Base-by-base conservation (phyloP, 2,888 invertebrate genomes). In the Altica lythri region DNA sequence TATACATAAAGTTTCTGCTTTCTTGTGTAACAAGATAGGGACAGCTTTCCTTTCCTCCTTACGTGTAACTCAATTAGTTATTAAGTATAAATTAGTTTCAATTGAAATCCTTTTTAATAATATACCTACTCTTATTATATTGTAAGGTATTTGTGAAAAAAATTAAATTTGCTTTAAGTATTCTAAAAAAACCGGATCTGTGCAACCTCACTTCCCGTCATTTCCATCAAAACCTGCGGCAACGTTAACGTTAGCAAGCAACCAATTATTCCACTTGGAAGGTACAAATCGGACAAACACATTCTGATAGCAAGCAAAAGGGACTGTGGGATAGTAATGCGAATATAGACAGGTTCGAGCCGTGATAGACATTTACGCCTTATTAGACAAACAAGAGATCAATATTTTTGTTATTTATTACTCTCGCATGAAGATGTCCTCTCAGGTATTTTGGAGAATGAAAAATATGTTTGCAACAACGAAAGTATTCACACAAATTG, bases 321-420 rank as follows among this genome's bases (percentile, higher is more conserved):
- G 40, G 22, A 9, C 14, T 4, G 9, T 9, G 6, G 40, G 40
- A 40, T 25, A 32, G 48, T 34, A 29, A 35, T 43, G 46, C 34
- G 47, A 48, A 32, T 22, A 42, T 18, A 40, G 32, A 44, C 47
- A 12, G 48, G 53, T 47, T 43, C 40, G 49, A 49, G n/a, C n/a
- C n/a, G n/a, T n/a, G 32, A 17, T 49, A 40, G 22, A 43, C 29
- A 48, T 53, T 63, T 54, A 63, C 63, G 56, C 59, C 57, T 64
- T 63, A 63, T 64, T 64, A 62, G 53, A 37, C 44, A 51, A 59
- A 59, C 60, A 59, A 47, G 47, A 52, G 57, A 64, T 64, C 64
- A 53, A 64, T 64, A 61, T 63, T 61, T 62, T 53, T 30, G 30
- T 30, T 14, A 16, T 12, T 2, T 34, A 9, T n/a, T n/a, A n/a